A percentile compares a stretch with the other conserved stretches of the same genome.
Conservation (phyloP, 1,140 invertebrate species). For the Drosophila pseudoobscura region DNA sequence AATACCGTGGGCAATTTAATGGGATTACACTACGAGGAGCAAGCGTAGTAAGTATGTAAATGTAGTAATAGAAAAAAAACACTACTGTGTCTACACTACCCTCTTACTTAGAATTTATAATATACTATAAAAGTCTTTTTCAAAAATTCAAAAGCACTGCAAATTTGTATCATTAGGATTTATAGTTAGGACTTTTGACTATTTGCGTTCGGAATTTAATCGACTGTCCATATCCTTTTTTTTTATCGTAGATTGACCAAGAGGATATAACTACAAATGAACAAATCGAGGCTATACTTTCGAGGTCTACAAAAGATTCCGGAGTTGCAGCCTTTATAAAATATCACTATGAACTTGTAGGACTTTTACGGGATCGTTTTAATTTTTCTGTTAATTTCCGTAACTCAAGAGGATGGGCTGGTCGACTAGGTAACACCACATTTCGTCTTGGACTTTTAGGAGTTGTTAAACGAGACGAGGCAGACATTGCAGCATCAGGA, state of each 20-base stretch:
- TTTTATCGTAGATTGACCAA: conserved; percentile 61
- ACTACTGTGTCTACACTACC: no score
- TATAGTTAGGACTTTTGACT: background rate
- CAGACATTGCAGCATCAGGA: conserved; percentile 73
- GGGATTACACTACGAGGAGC: conserved; percentile 61
- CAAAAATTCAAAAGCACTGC: no score
- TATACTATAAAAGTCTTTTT: no score
- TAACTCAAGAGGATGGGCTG: conserved; percentile 79
- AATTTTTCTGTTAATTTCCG: conserved; percentile 78
- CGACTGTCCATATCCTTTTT: background rate
- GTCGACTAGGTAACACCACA: conserved; percentile 62
- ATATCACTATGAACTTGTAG: conserved; percentile 71
- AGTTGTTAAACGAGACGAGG: conserved; percentile 72
- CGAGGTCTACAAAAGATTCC: conserved; percentile 55
- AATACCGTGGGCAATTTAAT: conserved; percentile 59
- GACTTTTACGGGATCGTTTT: conserved; percentile 61
- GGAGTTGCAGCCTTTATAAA: conserved; percentile 75
- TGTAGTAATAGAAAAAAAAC: background rate
- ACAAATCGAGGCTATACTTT: conserved; percentile 64
- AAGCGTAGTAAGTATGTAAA: conserved; percentile 56
- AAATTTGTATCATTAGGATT: no score
- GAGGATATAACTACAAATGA: conserved; percentile 65
- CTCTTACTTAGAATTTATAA: no score
- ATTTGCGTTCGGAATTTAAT: no score
- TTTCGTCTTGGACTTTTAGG: conserved; percentile 73